phyloP scores from a whole-genome alignment of 2,113 vertebrate species.

The Hippocampus guttulatus region DNA sequence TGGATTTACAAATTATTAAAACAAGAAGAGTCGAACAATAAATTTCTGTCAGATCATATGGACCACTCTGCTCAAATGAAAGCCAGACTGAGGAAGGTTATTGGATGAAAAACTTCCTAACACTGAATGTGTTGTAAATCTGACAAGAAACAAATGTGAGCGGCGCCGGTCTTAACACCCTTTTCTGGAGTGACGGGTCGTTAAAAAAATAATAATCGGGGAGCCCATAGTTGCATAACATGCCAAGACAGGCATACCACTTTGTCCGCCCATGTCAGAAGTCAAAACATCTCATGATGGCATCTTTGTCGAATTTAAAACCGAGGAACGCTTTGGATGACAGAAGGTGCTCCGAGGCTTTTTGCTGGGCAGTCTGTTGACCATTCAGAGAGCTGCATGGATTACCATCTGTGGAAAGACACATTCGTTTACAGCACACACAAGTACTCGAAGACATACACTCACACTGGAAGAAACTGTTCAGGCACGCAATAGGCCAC shows the following conservation, averaged over 20 bases:
- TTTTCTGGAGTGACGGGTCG: neutral
- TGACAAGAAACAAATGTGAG: slow-evolving; percentile 2
- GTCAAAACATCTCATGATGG: slow-evolving; percentile 94
- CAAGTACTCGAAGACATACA: neutral
- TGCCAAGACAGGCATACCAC: slow-evolving; percentile 7
- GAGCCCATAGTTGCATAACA: slow-evolving; percentile 57
- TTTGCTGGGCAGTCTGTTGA: slow-evolving; percentile 66
- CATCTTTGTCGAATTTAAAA: slow-evolving; percentile 91
- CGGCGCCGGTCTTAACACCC: slow-evolving; percentile 5
- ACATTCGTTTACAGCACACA: neutral
- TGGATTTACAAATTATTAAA: neutral
- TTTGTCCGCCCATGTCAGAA: slow-evolving; percentile 66
- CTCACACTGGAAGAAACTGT: neutral
- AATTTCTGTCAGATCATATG: neutral
- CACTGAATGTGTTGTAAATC: neutral
- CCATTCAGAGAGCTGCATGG: slow-evolving; percentile 62
- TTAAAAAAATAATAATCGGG: neutral
- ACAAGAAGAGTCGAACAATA: neutral
- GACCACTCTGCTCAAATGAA: neutral
- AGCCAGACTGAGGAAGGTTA: neutral
- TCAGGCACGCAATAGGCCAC: neutral
- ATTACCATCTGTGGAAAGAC: slow-evolving; percentile 54
- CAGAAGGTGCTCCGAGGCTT: slow-evolving; percentile 71
- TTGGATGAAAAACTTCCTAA: neutral
- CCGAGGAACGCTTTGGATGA: slow-evolving; percentile 89